Evolutionary conservation across 1,140 invertebrate genomes (phyloP).

Genomic region (Vollenhovia emeryi): DNA sequence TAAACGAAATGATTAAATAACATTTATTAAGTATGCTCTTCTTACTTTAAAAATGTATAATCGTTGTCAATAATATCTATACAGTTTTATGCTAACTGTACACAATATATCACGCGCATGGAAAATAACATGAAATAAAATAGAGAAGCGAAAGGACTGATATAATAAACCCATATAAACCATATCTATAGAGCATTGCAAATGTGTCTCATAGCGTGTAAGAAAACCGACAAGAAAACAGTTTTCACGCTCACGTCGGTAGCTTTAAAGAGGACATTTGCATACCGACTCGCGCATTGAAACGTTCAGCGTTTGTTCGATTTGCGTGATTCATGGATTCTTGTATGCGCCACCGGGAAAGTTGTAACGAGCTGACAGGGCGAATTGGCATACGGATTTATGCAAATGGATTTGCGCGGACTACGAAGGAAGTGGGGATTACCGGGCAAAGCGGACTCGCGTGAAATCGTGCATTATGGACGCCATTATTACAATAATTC

Average conservation of each 20-base stretch:
- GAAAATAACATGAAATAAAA: background rate
- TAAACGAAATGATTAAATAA: background rate
- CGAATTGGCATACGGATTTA: slow-evolving; percentile 60
- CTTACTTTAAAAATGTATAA: background rate
- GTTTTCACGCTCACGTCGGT: background rate
- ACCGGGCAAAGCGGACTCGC: background rate
- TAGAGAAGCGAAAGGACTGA: background rate
- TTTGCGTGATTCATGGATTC: slow-evolving; percentile 50
- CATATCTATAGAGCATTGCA: background rate
- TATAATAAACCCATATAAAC: slow-evolving; percentile 2
- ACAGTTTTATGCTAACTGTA: background rate
- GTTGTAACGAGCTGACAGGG: slow-evolving; percentile 53
- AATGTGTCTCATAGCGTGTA: background rate
- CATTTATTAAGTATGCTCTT: background rate
- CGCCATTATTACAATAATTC: slow-evolving; percentile 40
- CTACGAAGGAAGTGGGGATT: slow-evolving; percentile 15
- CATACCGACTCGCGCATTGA: slow-evolving; percentile 29
- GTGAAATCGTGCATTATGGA: slow-evolving; percentile 32
- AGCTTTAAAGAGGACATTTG: slow-evolving; percentile 51
- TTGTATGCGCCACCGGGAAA: slow-evolving; percentile 21
- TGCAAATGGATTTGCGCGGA: slow-evolving; percentile 49
- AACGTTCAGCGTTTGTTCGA: slow-evolving; percentile 47
- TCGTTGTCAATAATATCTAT: background rate
- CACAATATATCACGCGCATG: background rate
- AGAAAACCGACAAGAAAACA: background rate